phyloP scores from a whole-genome alignment of 2,888 invertebrate species.

The Xestia rhomboidea region DNA sequence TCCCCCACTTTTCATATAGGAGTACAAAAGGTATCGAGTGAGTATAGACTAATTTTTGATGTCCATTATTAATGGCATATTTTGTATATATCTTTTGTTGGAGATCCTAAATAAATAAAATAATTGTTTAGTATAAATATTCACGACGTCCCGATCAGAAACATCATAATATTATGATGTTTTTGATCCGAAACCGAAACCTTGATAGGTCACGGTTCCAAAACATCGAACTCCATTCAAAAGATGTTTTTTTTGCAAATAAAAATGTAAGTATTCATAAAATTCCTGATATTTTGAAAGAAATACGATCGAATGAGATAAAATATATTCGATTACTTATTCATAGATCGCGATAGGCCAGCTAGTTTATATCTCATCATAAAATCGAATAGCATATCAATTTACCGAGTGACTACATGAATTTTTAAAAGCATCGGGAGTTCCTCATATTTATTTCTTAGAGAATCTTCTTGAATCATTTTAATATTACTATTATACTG shows the following conservation, averaged over 20 bases:
- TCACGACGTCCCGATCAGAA: not conserved
- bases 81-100: too few species aligned
- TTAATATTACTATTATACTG: not conserved
- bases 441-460: slow-evolving; percentile 17
- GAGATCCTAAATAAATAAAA: not conserved
- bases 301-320: slow-evolving; percentile 50
- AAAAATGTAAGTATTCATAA: slow-evolving; percentile 55
- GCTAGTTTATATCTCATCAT: slow-evolving; percentile 58
- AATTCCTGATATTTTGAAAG: slow-evolving; percentile 43
- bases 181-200: too few species aligned
- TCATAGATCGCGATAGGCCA: slow-evolving; percentile 60
- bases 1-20: too few species aligned
- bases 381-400: slow-evolving; percentile 54
- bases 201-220: slow-evolving; percentile 3
- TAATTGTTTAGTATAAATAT: not conserved
- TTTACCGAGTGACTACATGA: slow-evolving; percentile 50
- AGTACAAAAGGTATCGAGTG: too few species aligned
- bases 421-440: slow-evolving; percentile 34
- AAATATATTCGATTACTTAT: slow-evolving; percentile 62
- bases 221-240: slow-evolving; percentile 28
- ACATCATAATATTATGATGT: too few species aligned
- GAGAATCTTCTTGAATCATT: not conserved
- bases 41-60: too few species aligned
- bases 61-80: too few species aligned
- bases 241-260: slow-evolving; percentile 39